Percentiles rank a stretch among this genome's conserved stretches.
These are phyloP conservation scores for Dryobota labecula DNA, from an alignment of 2,888 invertebrate species.

Conservation along the genomic window DNA sequence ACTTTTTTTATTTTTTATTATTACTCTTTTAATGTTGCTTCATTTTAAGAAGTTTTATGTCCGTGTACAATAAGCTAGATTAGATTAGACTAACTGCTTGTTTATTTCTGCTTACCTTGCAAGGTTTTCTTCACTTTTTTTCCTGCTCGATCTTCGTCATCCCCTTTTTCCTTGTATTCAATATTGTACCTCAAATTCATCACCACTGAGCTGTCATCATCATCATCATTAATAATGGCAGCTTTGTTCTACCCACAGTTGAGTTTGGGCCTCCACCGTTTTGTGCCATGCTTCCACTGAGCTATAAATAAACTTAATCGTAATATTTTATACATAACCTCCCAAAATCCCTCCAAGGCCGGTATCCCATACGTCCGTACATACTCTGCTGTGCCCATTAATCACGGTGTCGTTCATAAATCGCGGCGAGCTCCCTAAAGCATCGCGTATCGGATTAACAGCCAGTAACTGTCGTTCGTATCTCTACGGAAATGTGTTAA, in stretches of 20 bases:
- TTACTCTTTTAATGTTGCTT: not conserved
- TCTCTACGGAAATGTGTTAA: conserved; percentile 78
- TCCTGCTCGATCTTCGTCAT: not conserved
- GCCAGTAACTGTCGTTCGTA: conserved; percentile 72
- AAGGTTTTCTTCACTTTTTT: not conserved
- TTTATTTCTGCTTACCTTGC: not conserved
- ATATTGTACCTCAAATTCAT: not conserved
- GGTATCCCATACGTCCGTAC: conserved; percentile 36
- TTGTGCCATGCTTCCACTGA: no score
- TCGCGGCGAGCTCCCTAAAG: conserved; percentile 76
- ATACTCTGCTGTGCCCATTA: conserved; percentile 64
- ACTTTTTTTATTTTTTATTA: not conserved
- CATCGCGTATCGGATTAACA: conserved; percentile 81
- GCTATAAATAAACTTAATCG: conserved; percentile 29
- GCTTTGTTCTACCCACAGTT: no score
- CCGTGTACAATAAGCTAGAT: not conserved
- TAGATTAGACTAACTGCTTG: not conserved
- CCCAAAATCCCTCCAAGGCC: conserved; percentile 30
- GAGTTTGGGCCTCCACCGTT: no score
- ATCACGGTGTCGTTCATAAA: conserved; percentile 78
- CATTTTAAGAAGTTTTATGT: not conserved
- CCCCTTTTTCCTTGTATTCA: not conserved
- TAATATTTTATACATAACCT: conserved; percentile 46
- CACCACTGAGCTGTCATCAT: not conserved
- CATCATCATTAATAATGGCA: no score